Evolutionary conservation across 2,888 invertebrate species (phyloP), one percentile per base, ranked within the genome.

Genomic region (Nomada ruficornis): DNA sequence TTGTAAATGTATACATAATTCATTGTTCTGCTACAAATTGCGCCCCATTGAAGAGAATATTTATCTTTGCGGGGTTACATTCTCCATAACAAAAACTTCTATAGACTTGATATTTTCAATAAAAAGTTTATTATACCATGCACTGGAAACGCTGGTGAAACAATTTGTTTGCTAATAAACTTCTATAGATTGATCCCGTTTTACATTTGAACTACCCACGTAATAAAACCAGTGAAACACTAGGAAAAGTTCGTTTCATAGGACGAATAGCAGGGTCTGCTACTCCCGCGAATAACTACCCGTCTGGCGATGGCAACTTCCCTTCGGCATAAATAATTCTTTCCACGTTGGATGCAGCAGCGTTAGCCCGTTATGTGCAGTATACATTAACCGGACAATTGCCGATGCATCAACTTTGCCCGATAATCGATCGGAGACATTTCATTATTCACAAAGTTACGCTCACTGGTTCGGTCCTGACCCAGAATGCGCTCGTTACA

Each of bases 361-460:
- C 20, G 64, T 60, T 60, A 60, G 65, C n/a, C 54, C 62, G 77
- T 73, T 82, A 57, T 23, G 63, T 72, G 75, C 74, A 62, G 83
- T 75, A 83, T 83, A 78, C 71, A 83, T 83, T 78, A 83, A 44
- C 78, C 57, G n/a, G 71, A 78, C 82, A 82, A 83, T 83, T 78
- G 83, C 68, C 77, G 71, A 83, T 83, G 78, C 82, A 59, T 82
- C 78, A 83, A 83, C 83, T 82, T 83, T 77, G 73, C 36, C 78
- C 83, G 68, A 83, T 83, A 83, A 67, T 75, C 83, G 78, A 82
- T 78, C 74, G 67, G 11, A 59, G 36, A 71, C 63, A 55, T 78
- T 83, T 83, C 82, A 82, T 83, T 83, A 83, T 82, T 83, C 83
- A 75, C 36, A 69, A 68, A 83, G 83, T 83, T 83, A 60, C 78